Conservation (phyloP, 2,888 invertebrate species). For the Oscheius sp. region DNA sequence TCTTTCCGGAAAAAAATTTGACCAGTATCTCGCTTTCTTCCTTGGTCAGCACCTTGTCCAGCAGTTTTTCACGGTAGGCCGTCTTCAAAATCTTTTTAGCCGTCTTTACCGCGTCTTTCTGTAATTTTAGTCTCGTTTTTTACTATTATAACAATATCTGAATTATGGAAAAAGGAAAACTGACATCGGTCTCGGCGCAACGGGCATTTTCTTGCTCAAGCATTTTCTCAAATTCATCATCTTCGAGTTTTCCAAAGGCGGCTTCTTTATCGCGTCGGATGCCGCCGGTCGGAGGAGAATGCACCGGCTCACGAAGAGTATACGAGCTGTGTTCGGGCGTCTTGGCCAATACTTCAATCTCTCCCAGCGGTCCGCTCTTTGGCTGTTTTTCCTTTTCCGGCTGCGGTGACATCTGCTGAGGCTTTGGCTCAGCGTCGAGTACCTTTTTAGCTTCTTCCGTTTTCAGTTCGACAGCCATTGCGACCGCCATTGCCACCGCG, state of each 20-base stretch:
- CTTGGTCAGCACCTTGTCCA: slow-evolving; percentile 47
- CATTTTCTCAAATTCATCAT: slow-evolving; percentile 33
- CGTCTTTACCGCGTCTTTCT: slow-evolving; percentile 17
- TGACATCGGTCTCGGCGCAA: slow-evolving; percentile 22
- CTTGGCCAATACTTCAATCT: not conserved
- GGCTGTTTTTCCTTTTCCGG: too few species aligned
- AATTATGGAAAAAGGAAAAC: too few species aligned
- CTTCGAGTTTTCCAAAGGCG: slow-evolving; percentile 21
- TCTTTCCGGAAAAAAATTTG: slow-evolving; percentile 52
- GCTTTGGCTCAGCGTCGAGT: too few species aligned
- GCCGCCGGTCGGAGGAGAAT: not conserved
- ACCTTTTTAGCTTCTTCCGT: too few species aligned
- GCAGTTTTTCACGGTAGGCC: slow-evolving; percentile 41
- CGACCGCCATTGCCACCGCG: too few species aligned
- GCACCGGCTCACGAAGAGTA: not conserved
- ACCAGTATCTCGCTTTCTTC: slow-evolving; percentile 49
- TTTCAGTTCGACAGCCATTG: too few species aligned
- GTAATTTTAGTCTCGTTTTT: not conserved
- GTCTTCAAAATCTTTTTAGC: slow-evolving; percentile 46
- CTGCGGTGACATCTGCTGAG: too few species aligned
- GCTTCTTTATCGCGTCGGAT: not conserved
- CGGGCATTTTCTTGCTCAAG: slow-evolving; percentile 20
- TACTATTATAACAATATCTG: not conserved
- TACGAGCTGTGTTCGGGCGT: not conserved
- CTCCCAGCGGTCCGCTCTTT: too few species aligned